Percentiles rank a stretch among this genome's conserved stretches.
These are phyloP conservation scores for Hypsibius dujardini DNA, from an alignment of 1,140 invertebrate species.

Conservation along the genomic window DNA sequence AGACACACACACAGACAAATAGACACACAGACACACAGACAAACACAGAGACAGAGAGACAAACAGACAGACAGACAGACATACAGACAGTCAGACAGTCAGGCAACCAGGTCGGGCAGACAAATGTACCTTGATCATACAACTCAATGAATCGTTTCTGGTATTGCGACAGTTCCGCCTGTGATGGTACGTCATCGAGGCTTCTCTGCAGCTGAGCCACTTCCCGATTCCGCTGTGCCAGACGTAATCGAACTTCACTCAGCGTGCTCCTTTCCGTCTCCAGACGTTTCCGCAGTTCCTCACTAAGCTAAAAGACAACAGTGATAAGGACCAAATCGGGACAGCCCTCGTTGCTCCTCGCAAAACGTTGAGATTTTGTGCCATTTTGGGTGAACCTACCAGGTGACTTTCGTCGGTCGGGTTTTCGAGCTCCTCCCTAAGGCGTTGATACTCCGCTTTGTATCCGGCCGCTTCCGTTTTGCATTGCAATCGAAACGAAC, in stretches of 20 bases:
- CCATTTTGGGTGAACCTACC: slow-evolving; percentile 26
- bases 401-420: slow-evolving; percentile 10
- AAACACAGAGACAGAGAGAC: too few relatives aligned
- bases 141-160: slow-evolving; percentile 84
- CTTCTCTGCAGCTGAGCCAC: slow-evolving; percentile 55
- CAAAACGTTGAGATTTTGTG: too few relatives aligned
- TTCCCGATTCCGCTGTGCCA: slow-evolving; percentile 60
- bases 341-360: too few relatives aligned
- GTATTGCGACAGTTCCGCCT: slow-evolving; percentile 81
- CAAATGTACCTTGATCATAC: slow-evolving; percentile 66
- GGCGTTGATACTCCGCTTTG: slow-evolving; percentile 32
- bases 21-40: too few relatives aligned
- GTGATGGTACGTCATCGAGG: slow-evolving; percentile 72
- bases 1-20: too few relatives aligned
- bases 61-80: too few relatives aligned
- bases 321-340: too few relatives aligned
- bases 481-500: not conserved
- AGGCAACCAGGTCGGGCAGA: too few relatives aligned
- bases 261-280: slow-evolving; percentile 35
- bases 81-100: too few relatives aligned
- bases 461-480: slow-evolving; percentile 32
- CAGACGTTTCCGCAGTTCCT: not conserved
- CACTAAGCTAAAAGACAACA: not conserved
- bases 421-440: slow-evolving; percentile 29
- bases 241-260: slow-evolving; percentile 33